Evolutionary conservation across 2,797 vertebrate species (phyloP).

Genomic region (Lates japonicus): DNA sequence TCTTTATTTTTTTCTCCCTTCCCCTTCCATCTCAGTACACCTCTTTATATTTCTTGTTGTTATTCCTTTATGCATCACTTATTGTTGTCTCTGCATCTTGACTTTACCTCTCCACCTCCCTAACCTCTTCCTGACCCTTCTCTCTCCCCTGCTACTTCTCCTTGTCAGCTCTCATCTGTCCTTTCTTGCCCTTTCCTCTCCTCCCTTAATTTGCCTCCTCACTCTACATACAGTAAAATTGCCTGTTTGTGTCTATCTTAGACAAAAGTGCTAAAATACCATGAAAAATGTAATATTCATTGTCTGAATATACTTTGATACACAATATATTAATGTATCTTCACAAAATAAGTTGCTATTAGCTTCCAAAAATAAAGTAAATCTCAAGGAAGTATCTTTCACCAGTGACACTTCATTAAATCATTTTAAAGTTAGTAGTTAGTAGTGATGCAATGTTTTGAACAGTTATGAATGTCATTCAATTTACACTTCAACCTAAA

Average conservation of each 20-base stretch:
- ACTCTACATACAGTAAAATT: background rate
- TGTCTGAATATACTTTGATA: background rate
- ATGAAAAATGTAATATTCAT: background rate
- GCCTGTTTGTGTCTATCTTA: background rate
- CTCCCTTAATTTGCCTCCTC: background rate
- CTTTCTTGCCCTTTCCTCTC: background rate
- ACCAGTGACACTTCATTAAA: background rate
- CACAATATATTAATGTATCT: too few species aligned
- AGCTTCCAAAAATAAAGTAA: background rate
- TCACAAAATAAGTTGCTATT: too few species aligned
- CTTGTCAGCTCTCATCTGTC: slow-evolving; percentile 36
- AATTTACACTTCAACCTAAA: background rate
- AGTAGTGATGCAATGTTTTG: background rate
- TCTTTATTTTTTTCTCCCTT: slow-evolving; percentile 11
- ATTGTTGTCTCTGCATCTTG: slow-evolving; percentile 28
- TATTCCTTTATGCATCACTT: slow-evolving; percentile 32
- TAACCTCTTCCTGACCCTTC: slow-evolving; percentile 21
- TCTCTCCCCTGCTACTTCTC: background rate
- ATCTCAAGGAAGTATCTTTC: background rate
- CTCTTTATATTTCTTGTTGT: slow-evolving; percentile 21
- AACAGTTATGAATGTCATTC: background rate
- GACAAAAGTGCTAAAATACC: background rate
- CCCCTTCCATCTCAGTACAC: slow-evolving; percentile 6
- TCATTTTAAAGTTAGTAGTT: background rate
- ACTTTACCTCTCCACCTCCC: slow-evolving; percentile 27